These are phyloP conservation scores for Leptopterna dolabrata DNA, from an alignment of 2,888 invertebrate species.

Conservation along the genomic window DNA sequence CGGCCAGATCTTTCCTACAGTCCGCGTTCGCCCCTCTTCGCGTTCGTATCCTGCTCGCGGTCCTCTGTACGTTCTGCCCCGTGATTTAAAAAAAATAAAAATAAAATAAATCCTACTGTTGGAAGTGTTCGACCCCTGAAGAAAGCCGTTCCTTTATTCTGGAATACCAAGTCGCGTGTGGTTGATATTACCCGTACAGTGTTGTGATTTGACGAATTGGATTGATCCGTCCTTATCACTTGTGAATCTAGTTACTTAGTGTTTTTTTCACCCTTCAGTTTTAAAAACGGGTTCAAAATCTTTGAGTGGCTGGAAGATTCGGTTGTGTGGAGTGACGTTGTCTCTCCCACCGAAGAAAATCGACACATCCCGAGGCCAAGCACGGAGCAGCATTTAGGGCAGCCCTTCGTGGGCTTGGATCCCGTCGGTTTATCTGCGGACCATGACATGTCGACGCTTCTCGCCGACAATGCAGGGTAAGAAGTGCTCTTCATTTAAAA, in stretches of 20 bases:
- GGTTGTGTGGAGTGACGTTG: conserved; percentile 23
- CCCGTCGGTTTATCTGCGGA: conserved; percentile 38
- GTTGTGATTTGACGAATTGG: not conserved
- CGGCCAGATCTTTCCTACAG: not conserved
- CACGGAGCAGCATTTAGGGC: conserved; percentile 53
- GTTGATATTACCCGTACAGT: not conserved
- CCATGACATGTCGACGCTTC: conserved; percentile 55
- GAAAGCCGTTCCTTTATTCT: not conserved
- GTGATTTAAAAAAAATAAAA: not conserved
- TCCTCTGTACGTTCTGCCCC: not conserved
- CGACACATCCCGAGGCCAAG: conserved; percentile 38
- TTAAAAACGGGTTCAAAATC: not conserved
- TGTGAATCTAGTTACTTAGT: not conserved
- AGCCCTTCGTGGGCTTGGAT: conserved; percentile 53
- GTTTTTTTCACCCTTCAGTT: not conserved
- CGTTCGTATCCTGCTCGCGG: not conserved
- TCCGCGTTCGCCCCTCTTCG: conserved; percentile 17
- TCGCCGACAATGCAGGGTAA: conserved; percentile 54
- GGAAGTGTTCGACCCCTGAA: not conserved
- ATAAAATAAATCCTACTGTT: not conserved
- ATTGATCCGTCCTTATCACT: not conserved
- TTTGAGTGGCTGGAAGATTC: conserved; percentile 21
- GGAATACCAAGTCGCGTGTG: not conserved
- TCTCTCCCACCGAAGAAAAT: conserved; percentile 31
- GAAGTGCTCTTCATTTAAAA: not conserved